phyloP scores from a whole-genome alignment of 2,888 invertebrate species.

The Dasysyrphus albostriatus region DNA sequence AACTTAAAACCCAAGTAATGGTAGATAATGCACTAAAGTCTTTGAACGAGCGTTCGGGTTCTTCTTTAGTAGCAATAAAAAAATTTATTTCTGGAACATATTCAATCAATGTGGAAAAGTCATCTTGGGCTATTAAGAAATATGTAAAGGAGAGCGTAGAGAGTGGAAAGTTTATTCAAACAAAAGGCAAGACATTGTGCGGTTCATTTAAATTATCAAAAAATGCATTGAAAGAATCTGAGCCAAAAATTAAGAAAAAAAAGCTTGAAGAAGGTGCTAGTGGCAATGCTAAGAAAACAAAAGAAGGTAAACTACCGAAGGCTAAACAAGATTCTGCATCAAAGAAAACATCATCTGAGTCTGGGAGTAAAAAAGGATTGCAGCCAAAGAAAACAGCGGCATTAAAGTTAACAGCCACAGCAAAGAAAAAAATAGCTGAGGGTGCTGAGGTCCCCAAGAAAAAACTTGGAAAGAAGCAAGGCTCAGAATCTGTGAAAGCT shows the following conservation, averaged over 20 bases:
- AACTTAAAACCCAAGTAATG: conserved; percentile 84
- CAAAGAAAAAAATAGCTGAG: not conserved
- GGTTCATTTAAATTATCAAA: conserved; percentile 76
- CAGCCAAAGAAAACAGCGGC: not conserved
- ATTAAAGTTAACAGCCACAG: not conserved
- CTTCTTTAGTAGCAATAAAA: conserved; percentile 85
- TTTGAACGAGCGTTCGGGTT: conserved; percentile 86
- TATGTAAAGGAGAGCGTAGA: conserved; percentile 86
- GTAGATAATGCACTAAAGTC: conserved; percentile 85
- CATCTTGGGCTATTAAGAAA: conserved; percentile 86
- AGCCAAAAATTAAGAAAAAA: not conserved
- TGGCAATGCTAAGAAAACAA: not conserved
- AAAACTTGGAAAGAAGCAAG: not conserved
- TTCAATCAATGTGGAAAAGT: conserved; percentile 86
- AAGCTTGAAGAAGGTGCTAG: not conserved
- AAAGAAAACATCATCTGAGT: not conserved
- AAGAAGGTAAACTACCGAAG: not conserved
- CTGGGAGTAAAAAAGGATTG: not conserved
- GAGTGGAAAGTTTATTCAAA: conserved; percentile 83
- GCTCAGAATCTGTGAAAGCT: not conserved
- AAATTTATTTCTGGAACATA: conserved; percentile 87
- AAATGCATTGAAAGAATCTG: not conserved
- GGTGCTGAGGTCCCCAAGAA: not conserved
- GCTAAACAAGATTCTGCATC: not conserved
- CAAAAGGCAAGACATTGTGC: conserved; percentile 68